Evolutionary conservation across 2,888 invertebrate genomes (phyloP).

Genomic region (Phania funesta): DNA sequence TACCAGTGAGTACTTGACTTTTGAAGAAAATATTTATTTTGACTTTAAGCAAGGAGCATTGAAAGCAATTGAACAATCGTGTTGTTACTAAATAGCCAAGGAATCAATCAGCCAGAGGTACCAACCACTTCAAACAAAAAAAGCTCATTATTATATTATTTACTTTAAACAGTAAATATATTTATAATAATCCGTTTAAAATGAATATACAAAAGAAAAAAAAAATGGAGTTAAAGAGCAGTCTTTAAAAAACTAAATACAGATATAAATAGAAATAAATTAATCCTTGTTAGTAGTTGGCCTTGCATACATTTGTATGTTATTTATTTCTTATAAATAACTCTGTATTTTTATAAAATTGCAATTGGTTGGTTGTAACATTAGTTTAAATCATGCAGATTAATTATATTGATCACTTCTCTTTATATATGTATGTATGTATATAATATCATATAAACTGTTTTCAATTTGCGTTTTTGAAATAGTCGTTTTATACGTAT

Average conservation of each 20-base stretch:
- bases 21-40: no score
- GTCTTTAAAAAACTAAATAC: neutral
- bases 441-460: conserved; percentile 13
- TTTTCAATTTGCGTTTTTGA: conserved; percentile 26
- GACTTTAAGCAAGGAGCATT: no score
- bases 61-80: no score
- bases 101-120: no score
- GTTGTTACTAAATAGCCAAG: no score
- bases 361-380: conserved; percentile 44
- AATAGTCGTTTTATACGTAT: conserved; percentile 35
- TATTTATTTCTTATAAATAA: conserved; percentile 47
- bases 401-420: conserved; percentile 39
- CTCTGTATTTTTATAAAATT: conserved; percentile 44
- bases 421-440: conserved; percentile 11
- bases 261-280: neutral
- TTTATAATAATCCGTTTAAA: no score
- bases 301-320: conserved; percentile 48
- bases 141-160: no score
- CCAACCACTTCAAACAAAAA: no score
- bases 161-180: no score
- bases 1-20: no score
- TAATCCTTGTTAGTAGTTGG: conserved; percentile 42
- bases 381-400: conserved; percentile 54
- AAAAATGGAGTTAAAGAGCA: neutral
- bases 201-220: neutral